Evolutionary conservation across 2,888 invertebrate genomes (phyloP).

Genomic region (Drosophila fungiperda): DNA sequence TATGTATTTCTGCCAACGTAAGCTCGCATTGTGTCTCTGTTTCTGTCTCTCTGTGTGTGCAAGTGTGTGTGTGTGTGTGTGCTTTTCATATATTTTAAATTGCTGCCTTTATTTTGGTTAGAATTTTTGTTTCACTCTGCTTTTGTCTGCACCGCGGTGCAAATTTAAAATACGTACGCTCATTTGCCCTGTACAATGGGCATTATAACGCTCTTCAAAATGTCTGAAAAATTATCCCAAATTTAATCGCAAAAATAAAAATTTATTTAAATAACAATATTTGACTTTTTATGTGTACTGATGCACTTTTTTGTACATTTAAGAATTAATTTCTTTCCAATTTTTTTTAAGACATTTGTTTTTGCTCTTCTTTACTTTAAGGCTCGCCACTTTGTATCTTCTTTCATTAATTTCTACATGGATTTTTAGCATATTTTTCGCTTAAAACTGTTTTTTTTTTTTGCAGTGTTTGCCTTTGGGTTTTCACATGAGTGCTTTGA

Average conservation of each 20-base stretch:
- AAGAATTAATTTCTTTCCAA: not conserved
- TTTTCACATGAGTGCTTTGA: slow-evolving; percentile 50
- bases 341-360: no score
- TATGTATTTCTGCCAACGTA: slow-evolving; percentile 57
- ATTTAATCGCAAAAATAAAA: not conserved
- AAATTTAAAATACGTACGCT: slow-evolving; percentile 6
- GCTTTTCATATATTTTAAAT: slow-evolving; percentile 47
- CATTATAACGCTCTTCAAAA: not conserved
- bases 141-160: slow-evolving; percentile 21
- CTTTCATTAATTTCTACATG: slow-evolving; percentile 8
- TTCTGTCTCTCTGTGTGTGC: slow-evolving; percentile 5
- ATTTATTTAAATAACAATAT: not conserved
- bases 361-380: not conserved
- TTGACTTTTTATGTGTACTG: not conserved
- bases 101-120: slow-evolving; percentile 56
- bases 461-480: slow-evolving; percentile 53
- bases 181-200: slow-evolving; percentile 7
- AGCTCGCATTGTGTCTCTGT: slow-evolving; percentile 15
- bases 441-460: slow-evolving; percentile 19
- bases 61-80: not conserved
- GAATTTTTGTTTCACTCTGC: slow-evolving; percentile 24
- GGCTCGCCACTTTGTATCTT: not conserved
- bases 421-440: not conserved
- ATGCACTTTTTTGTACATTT: not conserved
- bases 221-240: not conserved